Percentiles rank a stretch among this genome's conserved stretches.
These are phyloP conservation scores for Poecilia gillii DNA, from an alignment of 2,797 vertebrate genomes.

Conservation along the genomic window DNA sequence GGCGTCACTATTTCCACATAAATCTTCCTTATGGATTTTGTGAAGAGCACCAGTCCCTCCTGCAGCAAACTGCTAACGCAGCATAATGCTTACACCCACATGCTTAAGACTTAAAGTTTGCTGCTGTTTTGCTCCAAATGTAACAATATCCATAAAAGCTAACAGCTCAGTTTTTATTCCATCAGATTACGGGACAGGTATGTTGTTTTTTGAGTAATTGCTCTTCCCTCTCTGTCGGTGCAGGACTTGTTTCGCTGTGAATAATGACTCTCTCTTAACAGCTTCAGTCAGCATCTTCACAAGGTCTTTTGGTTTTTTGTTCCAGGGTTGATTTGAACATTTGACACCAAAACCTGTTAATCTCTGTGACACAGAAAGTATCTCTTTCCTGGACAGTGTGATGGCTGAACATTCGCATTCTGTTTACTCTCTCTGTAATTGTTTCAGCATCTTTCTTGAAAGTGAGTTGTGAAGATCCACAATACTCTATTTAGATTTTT, in stretches of 20 bases:
- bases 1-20: too few relatives aligned
- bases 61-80: neutral
- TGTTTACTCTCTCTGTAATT: neutral
- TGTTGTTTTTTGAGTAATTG: neutral
- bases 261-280: neutral
- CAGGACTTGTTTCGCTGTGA: neutral
- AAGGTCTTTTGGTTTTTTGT: slow-evolving; percentile 20
- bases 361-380: neutral
- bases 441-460: neutral
- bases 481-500: neutral
- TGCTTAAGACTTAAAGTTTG: neutral
- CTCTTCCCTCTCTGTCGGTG: neutral
- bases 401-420: neutral
- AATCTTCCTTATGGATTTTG: too few relatives aligned
- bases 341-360: neutral
- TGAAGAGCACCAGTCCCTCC: neutral
- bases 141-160: neutral
- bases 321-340: neutral
- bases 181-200: neutral
- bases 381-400: neutral
- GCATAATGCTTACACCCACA: neutral
- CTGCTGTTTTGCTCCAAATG: neutral
- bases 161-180: neutral
- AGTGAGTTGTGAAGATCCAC: neutral
- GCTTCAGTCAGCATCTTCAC: slow-evolving; percentile 8